Base-by-base conservation (phyloP, 2,797 vertebrate species). In the Pangasius macronema region DNA sequence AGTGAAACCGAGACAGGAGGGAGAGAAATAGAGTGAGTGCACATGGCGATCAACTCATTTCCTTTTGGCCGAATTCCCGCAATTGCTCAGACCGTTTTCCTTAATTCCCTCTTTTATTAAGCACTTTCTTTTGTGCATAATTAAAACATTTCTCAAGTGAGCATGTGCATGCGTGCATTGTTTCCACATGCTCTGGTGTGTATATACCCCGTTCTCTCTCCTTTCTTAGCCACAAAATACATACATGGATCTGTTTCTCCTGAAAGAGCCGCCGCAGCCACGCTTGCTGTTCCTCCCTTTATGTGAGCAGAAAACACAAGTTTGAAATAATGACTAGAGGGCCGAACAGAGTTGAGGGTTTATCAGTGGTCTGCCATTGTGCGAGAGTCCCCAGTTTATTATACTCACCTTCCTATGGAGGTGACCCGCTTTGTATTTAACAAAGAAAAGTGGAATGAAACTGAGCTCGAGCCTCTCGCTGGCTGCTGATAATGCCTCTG, bases 11-110 rank as follows among this genome's bases (percentile, higher is more conserved):
- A 86, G 87, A 86, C 49, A 91, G 93, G 93, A 84, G 86, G 85
- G 61, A 80, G 76, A 86, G 88, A 90, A 90, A 88, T 89, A 85
- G 90, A 90, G 87, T 94, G 91, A 87, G 90, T 89, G 86, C 94
- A 94, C 93, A 92, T 92, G 92, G 90, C 93, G 88, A 94, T 93
- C 95, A 95, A 96, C 96, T 96, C 95, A 95, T 97, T 97, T 96
- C 95, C 96, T 99, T 97, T 97, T 97, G 96, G 97, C 95, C 92
- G 97, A 96, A 97, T 97, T 97, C 97, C 96, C 95, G 92, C 96
- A 96, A 97, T 97, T 93, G 93, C 97, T 96, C 94, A 92, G 95
- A 95, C 95, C 95, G 92, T 97, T 97, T 96, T 95, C 96, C 96
- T 97, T 96, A 96, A 97, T 96, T 97, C 96, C 96, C 93, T 95